These are phyloP conservation scores for Trematomus bernacchii DNA, from an alignment of 2,797 vertebrate species.

Conservation along the genomic window DNA sequence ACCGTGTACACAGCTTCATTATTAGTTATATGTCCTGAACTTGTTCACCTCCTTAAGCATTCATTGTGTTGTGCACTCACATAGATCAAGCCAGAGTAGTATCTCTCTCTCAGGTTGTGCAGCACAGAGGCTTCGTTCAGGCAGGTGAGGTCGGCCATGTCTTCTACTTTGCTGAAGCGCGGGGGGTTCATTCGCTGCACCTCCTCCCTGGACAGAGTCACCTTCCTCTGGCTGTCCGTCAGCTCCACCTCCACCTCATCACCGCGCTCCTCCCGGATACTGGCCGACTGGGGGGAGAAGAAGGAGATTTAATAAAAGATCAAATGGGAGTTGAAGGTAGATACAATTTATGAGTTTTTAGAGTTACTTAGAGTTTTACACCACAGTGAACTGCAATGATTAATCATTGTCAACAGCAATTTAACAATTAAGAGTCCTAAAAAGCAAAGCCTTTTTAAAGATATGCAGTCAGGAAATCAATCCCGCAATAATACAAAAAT, in stretches of 20 bases:
- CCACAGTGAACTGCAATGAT: neutral
- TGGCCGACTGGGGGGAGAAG: slow-evolving; percentile 83
- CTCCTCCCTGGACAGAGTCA: slow-evolving; percentile 91
- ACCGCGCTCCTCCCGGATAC: slow-evolving; percentile 88
- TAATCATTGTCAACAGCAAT: neutral
- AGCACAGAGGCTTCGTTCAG: slow-evolving; percentile 95
- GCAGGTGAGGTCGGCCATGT: slow-evolving; percentile 96
- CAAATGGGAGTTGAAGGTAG: neutral
- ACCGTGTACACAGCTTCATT: neutral
- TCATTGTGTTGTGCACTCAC: slow-evolving; percentile 81
- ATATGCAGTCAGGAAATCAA: neutral
- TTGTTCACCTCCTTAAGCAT: neutral
- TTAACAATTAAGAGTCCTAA: neutral
- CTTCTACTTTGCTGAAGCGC: slow-evolving; percentile 95
- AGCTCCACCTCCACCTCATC: slow-evolving; percentile 94
- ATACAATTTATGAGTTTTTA: too few species aligned
- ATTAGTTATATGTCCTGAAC: neutral
- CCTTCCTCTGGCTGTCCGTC: slow-evolving; percentile 88
- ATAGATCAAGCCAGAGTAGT: slow-evolving; percentile 94
- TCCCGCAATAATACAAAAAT: neutral
- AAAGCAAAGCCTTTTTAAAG: neutral
- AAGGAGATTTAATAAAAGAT: slow-evolving; percentile 3
- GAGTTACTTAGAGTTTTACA: too few species aligned
- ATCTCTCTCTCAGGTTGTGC: slow-evolving; percentile 94
- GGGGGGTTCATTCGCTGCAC: slow-evolving; percentile 96